Base-by-base conservation (phyloP, 2,888 invertebrate genomes). In the Ellobium chinense region DNA sequence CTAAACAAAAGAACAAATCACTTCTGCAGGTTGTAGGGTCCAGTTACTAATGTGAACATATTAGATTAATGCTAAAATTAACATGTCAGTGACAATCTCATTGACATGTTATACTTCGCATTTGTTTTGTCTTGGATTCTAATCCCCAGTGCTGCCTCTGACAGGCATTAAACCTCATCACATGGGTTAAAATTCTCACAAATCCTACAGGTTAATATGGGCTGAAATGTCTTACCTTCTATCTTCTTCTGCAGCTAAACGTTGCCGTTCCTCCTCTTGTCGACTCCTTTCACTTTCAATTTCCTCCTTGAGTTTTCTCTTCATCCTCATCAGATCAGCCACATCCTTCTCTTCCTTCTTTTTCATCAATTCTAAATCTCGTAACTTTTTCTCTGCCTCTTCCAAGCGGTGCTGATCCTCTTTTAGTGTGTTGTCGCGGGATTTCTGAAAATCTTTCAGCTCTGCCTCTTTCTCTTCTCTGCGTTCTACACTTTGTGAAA, bases 171-270 rank as follows among this genome's bases (percentile, higher is more conserved):
- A n/a, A n/a, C n/a, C n/a, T n/a, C n/a, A n/a, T n/a, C n/a, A n/a
- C n/a, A n/a, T n/a, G n/a, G n/a, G n/a, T n/a, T n/a, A n/a, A n/a
- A n/a, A n/a, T n/a, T n/a, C n/a, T n/a, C n/a, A n/a, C n/a, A n/a
- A n/a, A n/a, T n/a, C n/a, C n/a, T n/a, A n/a, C n/a, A n/a, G n/a
- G n/a, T n/a, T n/a, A n/a, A n/a, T n/a, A n/a, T n/a, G n/a, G n/a
- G n/a, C n/a, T n/a, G n/a, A n/a, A n/a, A n/a, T n/a, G n/a, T n/a
- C 37, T 54, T 93, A 87, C 88, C 87, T 74, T 76, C 93, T 93
- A 70, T 78, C 80, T 69, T 86, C 80, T 72, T 84, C 85, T 80
- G 46, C 68, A 31, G 56, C 31, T 1, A 66, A 60, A 2, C 12
- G 9, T 3, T 39, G 7, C 69, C 84, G 68, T 75, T 85, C 80